Base-by-base conservation (phyloP, 2,888 invertebrate genomes). In the Drosophila mayaguana region DNA sequence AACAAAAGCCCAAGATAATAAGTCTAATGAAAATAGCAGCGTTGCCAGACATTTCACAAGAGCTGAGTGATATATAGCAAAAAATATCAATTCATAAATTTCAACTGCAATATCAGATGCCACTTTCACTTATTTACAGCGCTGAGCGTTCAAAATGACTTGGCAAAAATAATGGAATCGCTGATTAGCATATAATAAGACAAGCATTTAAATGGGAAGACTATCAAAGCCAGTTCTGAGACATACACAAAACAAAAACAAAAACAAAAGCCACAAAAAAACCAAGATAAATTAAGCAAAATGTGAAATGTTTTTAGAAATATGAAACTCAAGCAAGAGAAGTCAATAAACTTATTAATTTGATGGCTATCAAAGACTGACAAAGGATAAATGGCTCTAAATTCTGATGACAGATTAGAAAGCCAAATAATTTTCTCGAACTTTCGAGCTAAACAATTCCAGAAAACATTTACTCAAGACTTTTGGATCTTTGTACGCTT, bases 301-400 rank as follows among this genome's bases (percentile, higher is more conserved):
- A 50, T 34, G 32, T 14, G 18, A 32, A 50, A 34, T 50, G 32
- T 50, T 34, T 14, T 50, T 18, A 20, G 32, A 18, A 18, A 8
- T 50, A 18, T 32, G 32, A 32, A 18, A 18, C 7, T 7, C 32
- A 50, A 18, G 18, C 8, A 0, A 50, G 14, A 50, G 50, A 34
- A 50, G 50, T 50, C 50, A 50, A 50, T 34, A 34, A 34, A 50
- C 50, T 50, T 3, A 50, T 32, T 50, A 7, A 18, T 50, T 34
- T 20, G 32, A 50, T 34, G 50, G 34, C 32, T n/a, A 12, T 32
- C 18, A 18, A 32, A 18, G 32, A 32, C 34, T 50, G 50, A n/a
- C n/a, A n/a, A 50, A 50, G 50, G 50, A 50, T 50, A 34, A 50
- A 50, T 14, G 8, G 12, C 28, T 32, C 20, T 2, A 20, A 3